Conservation (phyloP, 2,888 invertebrate species). For the Hartigia nigra region DNA sequence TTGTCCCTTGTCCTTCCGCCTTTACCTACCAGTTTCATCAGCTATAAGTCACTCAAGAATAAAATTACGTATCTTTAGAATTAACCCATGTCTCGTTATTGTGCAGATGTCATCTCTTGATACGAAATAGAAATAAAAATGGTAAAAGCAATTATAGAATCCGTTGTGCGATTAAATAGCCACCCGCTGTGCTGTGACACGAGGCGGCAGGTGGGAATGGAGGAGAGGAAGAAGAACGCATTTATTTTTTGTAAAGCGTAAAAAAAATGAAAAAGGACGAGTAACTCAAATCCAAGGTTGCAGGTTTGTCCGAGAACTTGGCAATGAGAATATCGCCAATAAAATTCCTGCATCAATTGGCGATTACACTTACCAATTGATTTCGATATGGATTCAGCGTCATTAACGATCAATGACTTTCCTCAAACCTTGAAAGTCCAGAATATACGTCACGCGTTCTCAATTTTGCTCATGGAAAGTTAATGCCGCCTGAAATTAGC, state of each 20-base stretch:
- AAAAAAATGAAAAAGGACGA: not conserved
- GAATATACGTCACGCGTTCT: not conserved
- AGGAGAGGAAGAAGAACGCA: too few species aligned
- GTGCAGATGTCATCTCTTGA: not conserved
- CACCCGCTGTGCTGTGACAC: not conserved
- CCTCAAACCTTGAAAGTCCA: not conserved
- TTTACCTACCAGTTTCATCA: not conserved
- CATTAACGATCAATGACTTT: not conserved
- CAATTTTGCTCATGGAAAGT: not conserved
- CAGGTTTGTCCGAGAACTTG: slow-evolving; percentile 4
- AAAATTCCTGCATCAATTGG: not conserved
- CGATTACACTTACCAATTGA: not conserved
- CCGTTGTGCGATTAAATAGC: not conserved
- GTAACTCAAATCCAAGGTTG: not conserved
- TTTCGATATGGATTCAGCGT: not conserved
- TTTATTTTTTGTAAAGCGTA: not conserved
- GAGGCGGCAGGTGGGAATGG: too few species aligned
- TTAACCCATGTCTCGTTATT: not conserved
- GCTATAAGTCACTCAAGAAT: not conserved
- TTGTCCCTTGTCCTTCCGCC: too few species aligned
- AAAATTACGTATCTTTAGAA: not conserved
- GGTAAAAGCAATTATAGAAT: not conserved
- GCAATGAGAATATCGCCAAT: not conserved
- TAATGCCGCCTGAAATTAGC: not conserved
- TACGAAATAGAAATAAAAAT: not conserved